phyloP scores from a whole-genome alignment of 2,113 vertebrate genomes.

The Polyodon spathula region DNA sequence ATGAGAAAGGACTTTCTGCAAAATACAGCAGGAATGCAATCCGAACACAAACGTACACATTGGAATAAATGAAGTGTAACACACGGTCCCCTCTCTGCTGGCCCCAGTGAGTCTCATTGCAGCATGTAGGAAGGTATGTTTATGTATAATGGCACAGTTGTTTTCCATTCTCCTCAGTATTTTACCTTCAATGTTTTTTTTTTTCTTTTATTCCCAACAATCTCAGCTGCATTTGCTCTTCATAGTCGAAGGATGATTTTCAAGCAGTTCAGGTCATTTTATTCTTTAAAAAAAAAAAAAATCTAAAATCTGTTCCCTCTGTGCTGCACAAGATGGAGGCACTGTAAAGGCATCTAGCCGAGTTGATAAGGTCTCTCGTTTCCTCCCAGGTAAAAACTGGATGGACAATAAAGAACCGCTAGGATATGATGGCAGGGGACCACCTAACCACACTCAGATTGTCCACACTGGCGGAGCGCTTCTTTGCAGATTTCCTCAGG shows the following conservation, averaged over 20 bases:
- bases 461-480: slow-evolving; percentile 86
- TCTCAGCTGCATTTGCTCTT: neutral
- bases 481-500: slow-evolving; percentile 80
- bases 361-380: slow-evolving; percentile 42
- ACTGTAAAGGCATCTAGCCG: slow-evolving; percentile 54
- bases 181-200: too few relatives aligned
- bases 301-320: slow-evolving; percentile 26
- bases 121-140: too few relatives aligned
- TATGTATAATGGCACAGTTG: too few relatives aligned
- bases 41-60: slow-evolving; percentile 37
- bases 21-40: slow-evolving; percentile 10
- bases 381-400: slow-evolving; percentile 37
- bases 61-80: too few relatives aligned
- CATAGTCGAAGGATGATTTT: slow-evolving; percentile 16
- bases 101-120: too few relatives aligned
- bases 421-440: slow-evolving; percentile 93
- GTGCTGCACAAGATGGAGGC: slow-evolving; percentile 51
- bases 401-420: slow-evolving; percentile 54
- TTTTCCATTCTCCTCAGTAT: too few relatives aligned
- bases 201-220: too few relatives aligned
- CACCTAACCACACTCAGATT: slow-evolving; percentile 84
- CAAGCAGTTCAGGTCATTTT: slow-evolving; percentile 26
- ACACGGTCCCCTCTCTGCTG: too few relatives aligned
- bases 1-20: slow-evolving; percentile 17
- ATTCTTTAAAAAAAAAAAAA: neutral